Evolutionary conservation across 2,113 vertebrate genomes (phyloP).

Genomic region (Phaethornis superciliosus): DNA sequence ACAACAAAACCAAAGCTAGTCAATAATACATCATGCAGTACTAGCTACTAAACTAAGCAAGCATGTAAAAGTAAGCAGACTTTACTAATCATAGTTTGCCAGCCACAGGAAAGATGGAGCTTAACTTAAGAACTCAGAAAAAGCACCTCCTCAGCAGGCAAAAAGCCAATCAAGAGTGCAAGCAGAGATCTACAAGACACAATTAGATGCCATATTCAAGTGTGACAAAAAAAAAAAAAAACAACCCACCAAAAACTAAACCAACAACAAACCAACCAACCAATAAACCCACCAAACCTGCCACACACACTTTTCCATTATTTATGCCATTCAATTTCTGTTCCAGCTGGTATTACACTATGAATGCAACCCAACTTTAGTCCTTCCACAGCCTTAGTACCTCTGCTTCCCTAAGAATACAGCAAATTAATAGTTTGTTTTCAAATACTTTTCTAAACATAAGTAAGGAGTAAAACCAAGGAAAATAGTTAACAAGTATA

Average conservation of each 20-base stretch:
- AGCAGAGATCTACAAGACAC: neutral
- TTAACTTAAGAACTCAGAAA: neutral
- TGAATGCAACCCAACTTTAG: neutral
- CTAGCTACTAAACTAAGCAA: neutral
- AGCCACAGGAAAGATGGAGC: neutral
- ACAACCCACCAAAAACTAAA: no score
- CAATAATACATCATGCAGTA: neutral
- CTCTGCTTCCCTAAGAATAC: neutral
- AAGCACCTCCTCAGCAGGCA: neutral
- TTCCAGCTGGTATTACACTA: neutral
- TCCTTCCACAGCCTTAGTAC: neutral
- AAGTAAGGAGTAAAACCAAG: neutral
- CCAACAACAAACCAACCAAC: neutral
- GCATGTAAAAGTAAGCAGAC: neutral
- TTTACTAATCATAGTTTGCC: neutral
- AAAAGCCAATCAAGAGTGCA: neutral
- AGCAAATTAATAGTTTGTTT: neutral
- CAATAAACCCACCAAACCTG: neutral
- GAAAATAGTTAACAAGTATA: neutral
- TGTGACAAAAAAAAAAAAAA: neutral
- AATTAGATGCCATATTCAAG: neutral
- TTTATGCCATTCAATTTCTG: neutral
- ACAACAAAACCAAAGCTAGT: neutral
- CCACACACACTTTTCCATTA: neutral
- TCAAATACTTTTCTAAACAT: neutral